phyloP scores from a whole-genome alignment of 2,888 invertebrate genomes.

The Deilephila elpenor region DNA sequence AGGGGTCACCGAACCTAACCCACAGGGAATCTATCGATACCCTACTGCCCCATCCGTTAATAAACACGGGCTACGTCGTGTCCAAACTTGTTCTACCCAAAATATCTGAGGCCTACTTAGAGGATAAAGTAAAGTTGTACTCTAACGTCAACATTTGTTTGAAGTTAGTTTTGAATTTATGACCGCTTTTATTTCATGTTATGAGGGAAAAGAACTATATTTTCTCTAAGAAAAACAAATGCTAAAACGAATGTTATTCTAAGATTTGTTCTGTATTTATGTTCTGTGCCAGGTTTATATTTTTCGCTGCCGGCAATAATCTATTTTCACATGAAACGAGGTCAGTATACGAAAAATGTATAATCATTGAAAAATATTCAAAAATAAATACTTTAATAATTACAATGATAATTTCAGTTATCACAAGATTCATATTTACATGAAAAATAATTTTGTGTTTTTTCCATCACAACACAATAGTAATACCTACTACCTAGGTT shows the following conservation, averaged over 20 bases:
- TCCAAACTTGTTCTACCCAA: not conserved
- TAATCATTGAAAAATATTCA: too few species aligned
- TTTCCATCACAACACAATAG: not conserved
- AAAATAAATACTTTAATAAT: too few species aligned
- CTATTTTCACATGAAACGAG: too few species aligned
- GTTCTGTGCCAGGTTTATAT: too few species aligned
- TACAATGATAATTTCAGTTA: too few species aligned
- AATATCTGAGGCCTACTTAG: not conserved
- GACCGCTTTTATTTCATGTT: not conserved
- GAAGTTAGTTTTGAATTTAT: not conserved
- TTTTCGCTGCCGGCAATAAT: too few species aligned
- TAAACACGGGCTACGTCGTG: slow-evolving; percentile 9
- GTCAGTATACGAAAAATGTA: too few species aligned
- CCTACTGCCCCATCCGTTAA: not conserved
- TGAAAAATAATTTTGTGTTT: too few species aligned
- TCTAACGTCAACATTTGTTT: not conserved
- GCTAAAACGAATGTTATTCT: too few species aligned
- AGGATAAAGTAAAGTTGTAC: not conserved
- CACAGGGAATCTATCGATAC: not conserved
- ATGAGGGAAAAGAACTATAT: not conserved
- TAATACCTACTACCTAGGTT: too few species aligned
- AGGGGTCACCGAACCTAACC: not conserved
- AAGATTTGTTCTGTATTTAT: too few species aligned
- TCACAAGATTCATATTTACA: too few species aligned
- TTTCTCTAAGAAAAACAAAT: not conserved